A percentile compares a stretch with the other conserved stretches of the same genome.
Conservation (phyloP, 1,140 invertebrate species). For the Ceratina calcarata region DNA sequence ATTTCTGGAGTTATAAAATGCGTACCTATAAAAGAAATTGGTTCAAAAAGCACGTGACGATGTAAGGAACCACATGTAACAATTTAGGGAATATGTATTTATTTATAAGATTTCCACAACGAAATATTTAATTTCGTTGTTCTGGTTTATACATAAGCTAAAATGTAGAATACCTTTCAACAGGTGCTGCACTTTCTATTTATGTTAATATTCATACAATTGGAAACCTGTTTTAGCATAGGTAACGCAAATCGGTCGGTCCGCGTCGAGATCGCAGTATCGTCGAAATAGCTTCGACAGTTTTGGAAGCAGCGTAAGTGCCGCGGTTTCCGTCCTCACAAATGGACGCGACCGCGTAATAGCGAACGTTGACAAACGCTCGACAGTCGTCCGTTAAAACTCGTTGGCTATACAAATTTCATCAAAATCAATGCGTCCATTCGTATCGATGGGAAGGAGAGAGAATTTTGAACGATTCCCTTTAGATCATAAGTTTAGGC, state of each 20-base stretch:
- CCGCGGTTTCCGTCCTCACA: background rate
- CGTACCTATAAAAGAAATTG: too few species aligned
- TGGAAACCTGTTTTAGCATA: background rate
- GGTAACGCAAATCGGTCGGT: background rate
- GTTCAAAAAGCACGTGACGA: too few species aligned
- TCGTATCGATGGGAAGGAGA: background rate
- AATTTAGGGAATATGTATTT: too few species aligned
- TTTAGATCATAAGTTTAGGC: too few species aligned
- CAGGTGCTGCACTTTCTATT: too few species aligned
- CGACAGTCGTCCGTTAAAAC: background rate
- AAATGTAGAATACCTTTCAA: too few species aligned
- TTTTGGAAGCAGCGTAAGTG: constrained; percentile 27
- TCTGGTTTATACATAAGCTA: too few species aligned
- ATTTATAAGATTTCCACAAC: too few species aligned
- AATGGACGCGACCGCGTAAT: constrained; percentile 26
- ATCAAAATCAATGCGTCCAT: constrained; percentile 9
- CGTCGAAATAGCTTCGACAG: constrained; percentile 16
- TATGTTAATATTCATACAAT: too few species aligned
- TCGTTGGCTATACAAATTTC: constrained; percentile 16
- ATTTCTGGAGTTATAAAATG: too few species aligned
- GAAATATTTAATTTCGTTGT: too few species aligned
- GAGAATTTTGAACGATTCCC: background rate
- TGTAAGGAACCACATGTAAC: too few species aligned
- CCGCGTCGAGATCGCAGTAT: background rate
- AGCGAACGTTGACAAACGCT: constrained; percentile 21